These are phyloP conservation scores for Leptobrachium leishanense DNA, from an alignment of 2,113 vertebrate species.

Conservation along the genomic window DNA sequence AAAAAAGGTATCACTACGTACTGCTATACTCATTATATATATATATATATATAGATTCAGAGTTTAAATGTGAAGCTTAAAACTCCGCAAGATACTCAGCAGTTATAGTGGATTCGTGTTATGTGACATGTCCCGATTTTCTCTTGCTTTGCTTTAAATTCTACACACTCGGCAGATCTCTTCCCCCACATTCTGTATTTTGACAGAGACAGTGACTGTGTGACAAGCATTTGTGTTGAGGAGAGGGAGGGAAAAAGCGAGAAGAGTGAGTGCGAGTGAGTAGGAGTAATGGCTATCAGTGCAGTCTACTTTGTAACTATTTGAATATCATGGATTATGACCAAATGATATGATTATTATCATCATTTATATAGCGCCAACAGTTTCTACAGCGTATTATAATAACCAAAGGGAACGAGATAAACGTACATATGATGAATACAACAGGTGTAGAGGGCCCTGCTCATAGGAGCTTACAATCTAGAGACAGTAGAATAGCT, in stretches of 20 bases:
- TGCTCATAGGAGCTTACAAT: no score
- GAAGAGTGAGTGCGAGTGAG: conserved; percentile 13
- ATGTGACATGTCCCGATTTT: conserved; percentile 18
- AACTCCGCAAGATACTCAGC: conserved; percentile 63
- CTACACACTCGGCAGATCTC: conserved; percentile 1
- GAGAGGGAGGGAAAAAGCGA: neutral
- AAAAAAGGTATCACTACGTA: no score
- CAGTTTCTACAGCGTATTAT: no score
- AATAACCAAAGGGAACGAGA: no score
- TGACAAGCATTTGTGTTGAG: conserved; percentile 31
- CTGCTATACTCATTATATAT: no score
- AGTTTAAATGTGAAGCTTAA: conserved; percentile 23
- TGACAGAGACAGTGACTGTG: conserved; percentile 27
- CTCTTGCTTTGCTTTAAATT: neutral
- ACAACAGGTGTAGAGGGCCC: no score
- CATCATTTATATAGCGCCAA: no score
- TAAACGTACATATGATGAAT: no score
- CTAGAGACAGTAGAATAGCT: neutral
- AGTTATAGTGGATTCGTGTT: conserved; percentile 52
- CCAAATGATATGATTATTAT: neutral
- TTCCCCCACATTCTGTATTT: conserved; percentile 27
- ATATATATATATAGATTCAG: no score
- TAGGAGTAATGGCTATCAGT: neutral
- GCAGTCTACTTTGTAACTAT: neutral
- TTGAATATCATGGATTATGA: neutral